These are phyloP conservation scores for Hiodon alosoides DNA, from an alignment of 2,113 vertebrate genomes.

Conservation along the genomic window DNA sequence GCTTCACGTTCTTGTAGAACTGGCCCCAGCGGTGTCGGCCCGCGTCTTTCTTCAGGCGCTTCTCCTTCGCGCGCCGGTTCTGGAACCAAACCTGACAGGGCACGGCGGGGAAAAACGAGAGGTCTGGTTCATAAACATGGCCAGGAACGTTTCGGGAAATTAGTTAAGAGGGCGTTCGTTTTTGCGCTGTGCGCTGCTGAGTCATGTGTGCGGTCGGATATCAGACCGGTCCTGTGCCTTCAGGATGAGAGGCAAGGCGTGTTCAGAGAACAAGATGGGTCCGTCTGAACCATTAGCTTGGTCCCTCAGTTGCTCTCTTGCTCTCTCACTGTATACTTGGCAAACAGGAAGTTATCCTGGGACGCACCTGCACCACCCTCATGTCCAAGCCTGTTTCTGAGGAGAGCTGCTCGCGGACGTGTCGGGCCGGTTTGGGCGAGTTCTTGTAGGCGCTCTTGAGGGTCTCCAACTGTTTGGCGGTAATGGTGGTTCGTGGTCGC, in stretches of 20 bases:
- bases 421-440: slow-evolving; percentile 91
- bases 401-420: slow-evolving; percentile 93
- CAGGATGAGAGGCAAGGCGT: too few relatives aligned
- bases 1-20: slow-evolving; percentile 92
- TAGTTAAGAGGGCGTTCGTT: background rate
- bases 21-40: slow-evolving; percentile 97
- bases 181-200: background rate
- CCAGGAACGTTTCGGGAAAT: background rate
- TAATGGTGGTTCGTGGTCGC: slow-evolving; percentile 94
- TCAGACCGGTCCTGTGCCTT: too few relatives aligned
- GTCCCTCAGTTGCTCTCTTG: too few relatives aligned
- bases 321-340: too few relatives aligned
- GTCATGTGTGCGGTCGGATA: too few relatives aligned
- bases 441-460: slow-evolving; percentile 97
- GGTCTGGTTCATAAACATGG: background rate
- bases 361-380: slow-evolving; percentile 91
- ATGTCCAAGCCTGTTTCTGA: slow-evolving; percentile 96
- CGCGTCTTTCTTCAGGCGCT: slow-evolving; percentile 92
- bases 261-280: too few relatives aligned
- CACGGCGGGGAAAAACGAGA: background rate
- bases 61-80: slow-evolving; percentile 94
- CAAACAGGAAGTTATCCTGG: too few relatives aligned
- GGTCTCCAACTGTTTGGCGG: slow-evolving; percentile 96
- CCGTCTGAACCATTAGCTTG: too few relatives aligned
- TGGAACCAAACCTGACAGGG: slow-evolving; percentile 90